These are phyloP conservation scores for Hypolimnas misippus DNA, from an alignment of 2,888 invertebrate genomes.

Conservation along the genomic window DNA sequence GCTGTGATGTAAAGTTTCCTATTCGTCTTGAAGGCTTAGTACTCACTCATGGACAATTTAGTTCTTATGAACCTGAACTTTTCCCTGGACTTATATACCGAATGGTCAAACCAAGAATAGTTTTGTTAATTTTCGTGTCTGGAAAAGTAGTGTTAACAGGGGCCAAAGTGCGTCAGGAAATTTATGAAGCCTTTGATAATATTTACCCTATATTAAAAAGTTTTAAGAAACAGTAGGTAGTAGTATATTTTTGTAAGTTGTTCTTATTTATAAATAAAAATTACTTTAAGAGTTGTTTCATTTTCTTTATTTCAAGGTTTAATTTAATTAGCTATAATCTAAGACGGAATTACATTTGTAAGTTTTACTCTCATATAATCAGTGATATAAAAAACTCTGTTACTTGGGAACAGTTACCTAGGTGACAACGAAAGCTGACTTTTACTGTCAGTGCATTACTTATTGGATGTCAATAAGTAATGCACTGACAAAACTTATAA, in stretches of 20 bases:
- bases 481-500: no score
- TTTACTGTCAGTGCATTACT: no score
- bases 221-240: slow-evolving; percentile 91
- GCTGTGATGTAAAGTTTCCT: slow-evolving; percentile 91
- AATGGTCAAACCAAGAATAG: slow-evolving; percentile 98
- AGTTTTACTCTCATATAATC: no score
- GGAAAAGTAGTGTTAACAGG: slow-evolving; percentile 99
- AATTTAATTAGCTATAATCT: neutral
- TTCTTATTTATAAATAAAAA: slow-evolving; percentile 25
- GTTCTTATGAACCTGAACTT: slow-evolving; percentile 98
- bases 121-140: slow-evolving; percentile 98
- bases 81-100: slow-evolving; percentile 99
- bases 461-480: no score
- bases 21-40: slow-evolving; percentile 90
- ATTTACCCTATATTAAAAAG: slow-evolving; percentile 98
- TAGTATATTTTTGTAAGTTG: slow-evolving; percentile 33
- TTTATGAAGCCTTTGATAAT: slow-evolving; percentile 97
- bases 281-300: neutral
- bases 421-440: no score
- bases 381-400: no score
- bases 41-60: slow-evolving; percentile 90
- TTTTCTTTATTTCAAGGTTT: neutral
- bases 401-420: no score
- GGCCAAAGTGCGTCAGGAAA: slow-evolving; percentile 96
- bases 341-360: no score